Evolutionary conservation across 2,888 invertebrate genomes (phyloP).

Genomic region (Drosophila formosana): DNA sequence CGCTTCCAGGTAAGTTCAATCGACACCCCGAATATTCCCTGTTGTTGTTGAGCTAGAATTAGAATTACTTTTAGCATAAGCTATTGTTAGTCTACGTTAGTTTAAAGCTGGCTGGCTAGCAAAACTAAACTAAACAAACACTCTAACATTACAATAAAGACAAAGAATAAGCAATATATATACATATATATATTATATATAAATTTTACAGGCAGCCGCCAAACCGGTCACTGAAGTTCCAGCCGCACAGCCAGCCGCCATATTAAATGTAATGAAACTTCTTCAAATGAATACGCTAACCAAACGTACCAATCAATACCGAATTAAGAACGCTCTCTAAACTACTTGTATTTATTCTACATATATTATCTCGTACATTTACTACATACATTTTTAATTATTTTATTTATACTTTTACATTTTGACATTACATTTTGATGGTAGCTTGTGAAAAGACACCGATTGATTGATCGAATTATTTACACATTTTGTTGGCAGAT

Average conservation of each 20-base stretch:
- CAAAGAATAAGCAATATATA: constrained; percentile 55
- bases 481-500: constrained; percentile 55
- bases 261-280: constrained; percentile 85
- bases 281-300: constrained; percentile 73
- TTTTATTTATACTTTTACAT: constrained; percentile 25
- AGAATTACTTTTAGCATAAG: constrained; percentile 22
- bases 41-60: constrained; percentile 2
- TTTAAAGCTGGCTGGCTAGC: constrained; percentile 47
- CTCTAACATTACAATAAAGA: constrained; percentile 17
- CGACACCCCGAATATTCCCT: not conserved
- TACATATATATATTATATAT: constrained; percentile 73
- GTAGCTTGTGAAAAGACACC: constrained; percentile 75
- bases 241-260: constrained; percentile 86
- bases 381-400: constrained; percentile 20
- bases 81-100: constrained; percentile 38
- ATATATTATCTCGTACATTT: constrained; percentile 47
- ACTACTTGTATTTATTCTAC: constrained; percentile 35
- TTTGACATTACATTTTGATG: constrained; percentile 52
- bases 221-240: constrained; percentile 90
- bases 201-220: constrained; percentile 89
- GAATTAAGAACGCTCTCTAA: constrained; percentile 56
- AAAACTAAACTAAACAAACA: constrained; percentile 29
- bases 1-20: constrained; percentile 92
- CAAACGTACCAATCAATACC: constrained; percentile 55
- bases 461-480: constrained; percentile 37